Conservation (phyloP, 2,113 vertebrate species). For the Ictalurus furcatus region DNA sequence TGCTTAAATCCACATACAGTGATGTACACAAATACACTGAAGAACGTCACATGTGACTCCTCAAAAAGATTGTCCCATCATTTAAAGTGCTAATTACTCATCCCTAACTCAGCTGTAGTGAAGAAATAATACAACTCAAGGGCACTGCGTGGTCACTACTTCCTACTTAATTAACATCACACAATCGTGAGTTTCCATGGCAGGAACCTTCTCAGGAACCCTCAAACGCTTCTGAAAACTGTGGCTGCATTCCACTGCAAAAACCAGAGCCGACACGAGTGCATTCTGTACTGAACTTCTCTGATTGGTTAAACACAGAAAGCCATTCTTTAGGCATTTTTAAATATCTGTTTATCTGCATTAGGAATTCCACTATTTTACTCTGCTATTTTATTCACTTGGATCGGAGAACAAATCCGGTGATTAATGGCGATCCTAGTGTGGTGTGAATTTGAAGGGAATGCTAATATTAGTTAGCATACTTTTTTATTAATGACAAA, state of each 20-base stretch:
- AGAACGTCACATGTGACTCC: conserved; percentile 21
- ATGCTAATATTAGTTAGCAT: not conserved
- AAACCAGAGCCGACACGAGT: not conserved
- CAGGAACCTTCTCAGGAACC: conserved; percentile 22
- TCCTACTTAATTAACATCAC: conserved; percentile 15
- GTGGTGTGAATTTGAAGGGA: not conserved
- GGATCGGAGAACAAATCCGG: not conserved
- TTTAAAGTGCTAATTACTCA: conserved; percentile 59
- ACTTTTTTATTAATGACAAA: not conserved
- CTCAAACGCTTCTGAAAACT: not conserved
- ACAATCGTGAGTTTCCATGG: conserved; percentile 9
- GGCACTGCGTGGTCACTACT: conserved; percentile 26
- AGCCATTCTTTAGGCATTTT: not conserved
- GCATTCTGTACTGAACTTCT: not conserved
- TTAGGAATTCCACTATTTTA: not conserved
- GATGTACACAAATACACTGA: conserved; percentile 3
- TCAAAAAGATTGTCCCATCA: conserved; percentile 58
- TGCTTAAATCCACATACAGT: not conserved
- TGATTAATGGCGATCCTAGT: not conserved
- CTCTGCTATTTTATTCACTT: not conserved
- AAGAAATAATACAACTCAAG: conserved; percentile 13
- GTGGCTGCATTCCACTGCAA: not conserved
- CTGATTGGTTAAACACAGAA: not conserved
- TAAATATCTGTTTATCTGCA: not conserved
- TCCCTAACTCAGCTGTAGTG: conserved; percentile 22